Evolutionary conservation across 2,113 vertebrate genomes (phyloP).

Genomic region (Nerophis ophidion): DNA sequence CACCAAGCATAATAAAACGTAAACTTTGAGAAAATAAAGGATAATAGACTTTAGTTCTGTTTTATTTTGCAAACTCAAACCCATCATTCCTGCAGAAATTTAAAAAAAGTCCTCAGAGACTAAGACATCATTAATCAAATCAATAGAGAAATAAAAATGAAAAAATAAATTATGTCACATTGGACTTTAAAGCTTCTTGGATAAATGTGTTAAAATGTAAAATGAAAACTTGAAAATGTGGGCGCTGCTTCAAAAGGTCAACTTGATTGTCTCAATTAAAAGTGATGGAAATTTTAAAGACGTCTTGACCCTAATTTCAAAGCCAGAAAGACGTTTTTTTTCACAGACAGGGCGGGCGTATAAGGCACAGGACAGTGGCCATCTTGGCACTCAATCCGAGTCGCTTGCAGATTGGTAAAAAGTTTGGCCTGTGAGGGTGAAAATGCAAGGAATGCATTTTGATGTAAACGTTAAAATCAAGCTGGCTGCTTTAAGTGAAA

Average conservation of each 20-base stretch:
- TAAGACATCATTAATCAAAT: conserved; percentile 59
- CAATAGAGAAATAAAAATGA: conserved; percentile 45
- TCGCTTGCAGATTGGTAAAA: conserved; percentile 41
- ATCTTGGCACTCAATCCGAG: conserved; percentile 29
- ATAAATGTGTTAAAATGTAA: not conserved
- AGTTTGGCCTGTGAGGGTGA: conserved; percentile 73
- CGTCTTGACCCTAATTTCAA: not conserved
- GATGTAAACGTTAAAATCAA: conserved; percentile 70
- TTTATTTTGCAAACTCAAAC: conserved; percentile 46
- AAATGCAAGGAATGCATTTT: conserved; percentile 71
- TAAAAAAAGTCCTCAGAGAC: conserved; percentile 56
- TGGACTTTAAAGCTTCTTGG: conserved; percentile 20
- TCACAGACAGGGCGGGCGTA: conserved; percentile 4
- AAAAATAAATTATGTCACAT: conserved; percentile 69
- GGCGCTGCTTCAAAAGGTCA: too few relatives aligned
- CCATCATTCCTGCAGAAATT: conserved; percentile 52
- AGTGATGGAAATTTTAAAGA: not conserved
- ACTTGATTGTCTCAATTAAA: not conserved
- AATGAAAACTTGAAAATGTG: not conserved
- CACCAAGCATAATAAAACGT: conserved; percentile 53
- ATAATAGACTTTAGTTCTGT: conserved; percentile 40
- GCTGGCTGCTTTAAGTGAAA: conserved; percentile 49
- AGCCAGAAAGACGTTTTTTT: not conserved
- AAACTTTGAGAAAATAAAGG: conserved; percentile 57
- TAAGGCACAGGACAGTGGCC: conserved; percentile 44